Evolutionary conservation across 2,113 vertebrate genomes (phyloP), one percentile per base, ranked within the genome.

Genomic region (Odocoileus hemionus): DNA sequence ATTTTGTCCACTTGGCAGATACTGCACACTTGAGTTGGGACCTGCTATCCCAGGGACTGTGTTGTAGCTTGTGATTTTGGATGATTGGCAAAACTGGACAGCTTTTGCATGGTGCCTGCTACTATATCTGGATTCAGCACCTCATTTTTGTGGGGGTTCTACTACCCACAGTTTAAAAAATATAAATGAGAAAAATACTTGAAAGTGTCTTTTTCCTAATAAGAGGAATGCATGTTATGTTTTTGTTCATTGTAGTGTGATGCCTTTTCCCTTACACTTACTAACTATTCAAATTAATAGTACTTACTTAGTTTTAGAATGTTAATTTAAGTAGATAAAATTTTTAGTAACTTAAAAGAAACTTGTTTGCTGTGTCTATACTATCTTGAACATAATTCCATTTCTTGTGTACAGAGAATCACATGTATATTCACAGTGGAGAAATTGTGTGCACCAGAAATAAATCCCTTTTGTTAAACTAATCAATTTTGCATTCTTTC

Each of bases 231-330:
- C 99, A 99, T 99, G 99, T 97, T 98, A 89, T 36, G 30, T 26
- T 98, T 98, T 98, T 94, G 87, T 98, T 96, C 98, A 98, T 97
- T 98, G 97, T 99, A 98, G 98, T 98, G 98, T 98, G 98, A 96
- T 98, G 98, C 96, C 97, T 98, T 97, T 98, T 98, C 89, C 96
- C 98, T 98, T 98, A 98, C 98, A 98, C 97, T 91, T 98, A 99
- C 98, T 99, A 99, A 99, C 98, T 98, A 97, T 91, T 95, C 90
- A 98, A 92, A 98, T 95, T 98, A 96, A 98, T 96, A 96, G 57
- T 95, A 96, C 88, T 95, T 92, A 97, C 88, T 95, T 97, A 97
- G 89, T 94, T 94, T 95, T 94, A 97, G 89, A 94, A 70, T 97
- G 86, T 96, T 92, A 84, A 74, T 85, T 96, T 96, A 95, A 96